Evolutionary conservation across 2,797 vertebrate species (phyloP).

Genomic region (Coregonus ussuriensis): DNA sequence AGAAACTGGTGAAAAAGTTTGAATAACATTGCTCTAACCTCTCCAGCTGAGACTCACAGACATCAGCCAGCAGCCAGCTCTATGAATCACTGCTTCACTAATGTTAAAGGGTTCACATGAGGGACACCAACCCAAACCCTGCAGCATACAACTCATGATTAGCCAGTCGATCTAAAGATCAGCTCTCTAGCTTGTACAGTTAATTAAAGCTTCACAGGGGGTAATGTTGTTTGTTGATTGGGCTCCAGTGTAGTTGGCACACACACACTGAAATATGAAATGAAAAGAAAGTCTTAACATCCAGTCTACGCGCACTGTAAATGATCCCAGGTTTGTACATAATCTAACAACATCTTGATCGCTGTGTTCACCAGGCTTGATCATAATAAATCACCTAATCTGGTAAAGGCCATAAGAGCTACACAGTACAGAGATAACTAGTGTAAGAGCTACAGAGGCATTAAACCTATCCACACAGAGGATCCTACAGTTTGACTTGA

Average conservation of each 20-base stretch:
- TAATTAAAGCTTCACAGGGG: background rate
- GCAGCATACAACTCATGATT: background rate
- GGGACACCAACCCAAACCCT: background rate
- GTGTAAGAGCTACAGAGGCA: background rate
- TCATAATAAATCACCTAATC: background rate
- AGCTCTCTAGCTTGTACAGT: slow-evolving; percentile 27
- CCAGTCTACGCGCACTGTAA: background rate
- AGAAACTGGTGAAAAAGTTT: background rate
- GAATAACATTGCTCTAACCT: background rate
- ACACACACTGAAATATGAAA: background rate
- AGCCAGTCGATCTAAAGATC: slow-evolving; percentile 54
- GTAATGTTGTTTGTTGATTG: slow-evolving; percentile 4
- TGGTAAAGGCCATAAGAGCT: background rate
- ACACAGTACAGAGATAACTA: no score
- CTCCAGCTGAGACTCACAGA: background rate
- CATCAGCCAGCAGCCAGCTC: background rate
- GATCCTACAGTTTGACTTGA: background rate
- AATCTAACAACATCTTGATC: background rate
- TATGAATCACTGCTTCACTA: background rate
- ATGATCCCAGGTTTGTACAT: background rate
- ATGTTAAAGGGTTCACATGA: background rate
- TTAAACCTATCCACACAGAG: background rate
- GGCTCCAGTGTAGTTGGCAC: background rate
- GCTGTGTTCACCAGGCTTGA: background rate
- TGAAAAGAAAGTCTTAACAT: background rate